A percentile compares a stretch with the other conserved stretches of the same genome.
Evolutionary conservation across 1,140 invertebrate genomes (phyloP).

Genomic region (Pseudomyrmex concolor): DNA sequence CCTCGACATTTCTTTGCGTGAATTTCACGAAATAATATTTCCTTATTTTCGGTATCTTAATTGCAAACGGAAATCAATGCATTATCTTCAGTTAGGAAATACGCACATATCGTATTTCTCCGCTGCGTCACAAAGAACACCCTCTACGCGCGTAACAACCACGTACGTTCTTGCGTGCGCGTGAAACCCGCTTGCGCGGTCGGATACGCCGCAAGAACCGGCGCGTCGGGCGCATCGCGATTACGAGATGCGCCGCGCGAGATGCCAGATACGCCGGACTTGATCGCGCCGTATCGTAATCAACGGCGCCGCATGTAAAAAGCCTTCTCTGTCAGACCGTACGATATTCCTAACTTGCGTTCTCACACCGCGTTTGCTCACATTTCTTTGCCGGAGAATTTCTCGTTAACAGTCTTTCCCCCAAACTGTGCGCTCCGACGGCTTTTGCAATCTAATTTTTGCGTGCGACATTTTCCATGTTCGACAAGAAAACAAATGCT

Average conservation of each 20-base stretch:
- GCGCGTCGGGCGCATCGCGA: conserved; percentile 45
- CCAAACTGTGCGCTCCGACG: not conserved
- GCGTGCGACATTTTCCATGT: not conserved
- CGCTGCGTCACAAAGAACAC: conserved; percentile 1
- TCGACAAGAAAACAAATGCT: no score
- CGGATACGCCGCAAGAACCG: conserved; percentile 62
- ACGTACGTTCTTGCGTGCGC: conserved; percentile 52
- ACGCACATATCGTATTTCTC: not conserved
- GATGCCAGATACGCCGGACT: conserved; percentile 56
- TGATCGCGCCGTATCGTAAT: conserved; percentile 61
- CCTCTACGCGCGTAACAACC: conserved; percentile 23
- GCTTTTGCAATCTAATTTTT: conserved; percentile 24
- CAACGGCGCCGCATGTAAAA: conserved; percentile 47
- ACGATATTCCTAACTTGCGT: conserved; percentile 44
- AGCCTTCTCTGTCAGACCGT: conserved; percentile 39
- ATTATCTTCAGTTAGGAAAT: not conserved
- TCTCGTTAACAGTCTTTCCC: conserved; percentile 28
- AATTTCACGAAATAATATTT: no score
- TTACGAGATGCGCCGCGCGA: conserved; percentile 55
- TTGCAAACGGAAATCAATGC: no score
- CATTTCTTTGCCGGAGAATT: conserved; percentile 15
- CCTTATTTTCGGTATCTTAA: no score
- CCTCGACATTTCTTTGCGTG: no score
- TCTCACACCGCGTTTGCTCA: conserved; percentile 27
- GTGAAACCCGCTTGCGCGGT: conserved; percentile 55